Evolutionary conservation across 2,797 vertebrate species (phyloP).

Genomic region (Muscicapa comitata): DNA sequence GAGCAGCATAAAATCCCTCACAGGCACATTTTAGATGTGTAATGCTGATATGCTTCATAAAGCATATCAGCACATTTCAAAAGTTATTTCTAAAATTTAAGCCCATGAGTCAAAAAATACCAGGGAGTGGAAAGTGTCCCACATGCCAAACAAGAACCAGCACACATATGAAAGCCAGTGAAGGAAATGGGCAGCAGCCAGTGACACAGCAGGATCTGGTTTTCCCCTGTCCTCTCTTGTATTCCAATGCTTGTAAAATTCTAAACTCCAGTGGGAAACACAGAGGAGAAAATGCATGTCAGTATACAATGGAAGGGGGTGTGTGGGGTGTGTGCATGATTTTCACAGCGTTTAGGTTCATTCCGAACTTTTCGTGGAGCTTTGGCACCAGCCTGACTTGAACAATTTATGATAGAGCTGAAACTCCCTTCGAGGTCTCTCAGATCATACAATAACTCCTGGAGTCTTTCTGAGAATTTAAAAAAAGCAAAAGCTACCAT

Average conservation of each 20-base stretch:
- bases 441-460: background rate
- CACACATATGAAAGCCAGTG: background rate
- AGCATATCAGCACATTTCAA: background rate
- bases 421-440: background rate
- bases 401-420: background rate
- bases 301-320: background rate
- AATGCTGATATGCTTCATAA: background rate
- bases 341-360: background rate
- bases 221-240: background rate
- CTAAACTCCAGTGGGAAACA: background rate
- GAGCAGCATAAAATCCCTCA: background rate
- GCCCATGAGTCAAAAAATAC: background rate
- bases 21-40: conserved; percentile 4
- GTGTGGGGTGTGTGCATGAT: background rate
- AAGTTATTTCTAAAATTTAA: conserved; percentile 9
- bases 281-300: background rate
- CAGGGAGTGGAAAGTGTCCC: background rate
- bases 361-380: background rate
- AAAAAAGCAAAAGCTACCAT: background rate
- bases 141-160: conserved; percentile 1
- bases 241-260: background rate
- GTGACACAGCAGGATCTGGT: background rate
- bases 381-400: background rate
- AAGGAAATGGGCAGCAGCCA: background rate
- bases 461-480: background rate